Percentiles rank a stretch among this genome's conserved stretches.
Evolutionary conservation across 2,113 vertebrate genomes (phyloP).

Genomic region (Chionodraco myersi): DNA sequence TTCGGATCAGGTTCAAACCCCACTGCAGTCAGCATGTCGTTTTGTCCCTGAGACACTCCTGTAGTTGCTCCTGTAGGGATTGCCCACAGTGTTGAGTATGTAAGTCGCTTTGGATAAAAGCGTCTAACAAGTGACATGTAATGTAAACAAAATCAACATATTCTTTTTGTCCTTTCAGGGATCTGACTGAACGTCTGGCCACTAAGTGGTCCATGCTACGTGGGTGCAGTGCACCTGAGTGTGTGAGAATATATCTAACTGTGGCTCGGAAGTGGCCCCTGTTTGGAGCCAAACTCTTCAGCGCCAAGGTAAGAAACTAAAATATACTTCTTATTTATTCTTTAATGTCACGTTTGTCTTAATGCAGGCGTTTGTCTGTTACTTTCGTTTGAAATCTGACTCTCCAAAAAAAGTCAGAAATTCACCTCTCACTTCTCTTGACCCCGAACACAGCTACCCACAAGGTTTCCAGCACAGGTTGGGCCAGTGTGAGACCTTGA

Average conservation of each 20-base stretch:
- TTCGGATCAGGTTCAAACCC: no score
- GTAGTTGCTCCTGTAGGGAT: no score
- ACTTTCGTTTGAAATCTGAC: not conserved
- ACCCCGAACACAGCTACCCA: not conserved
- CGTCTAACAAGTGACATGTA: no score
- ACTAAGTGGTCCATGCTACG: conserved; percentile 88
- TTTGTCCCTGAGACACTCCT: no score
- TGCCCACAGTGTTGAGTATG: no score
- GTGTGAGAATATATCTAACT: conserved; percentile 89
- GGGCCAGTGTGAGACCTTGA: not conserved
- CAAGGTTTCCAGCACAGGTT: not conserved
- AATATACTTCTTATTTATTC: not conserved
- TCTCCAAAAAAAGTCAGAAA: not conserved
- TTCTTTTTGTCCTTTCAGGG: conserved; percentile 72
- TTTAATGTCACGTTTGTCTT: not conserved
- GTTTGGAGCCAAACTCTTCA: conserved; percentile 90
- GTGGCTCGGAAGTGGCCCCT: conserved; percentile 92
- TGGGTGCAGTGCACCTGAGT: conserved; percentile 88
- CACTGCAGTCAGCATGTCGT: no score
- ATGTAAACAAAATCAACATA: not conserved
- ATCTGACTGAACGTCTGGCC: conserved; percentile 84
- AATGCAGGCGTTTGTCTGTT: not conserved
- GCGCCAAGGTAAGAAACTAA: conserved; percentile 84
- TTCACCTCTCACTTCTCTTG: not conserved
- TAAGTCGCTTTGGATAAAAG: no score